Percentiles rank a stretch among this genome's conserved stretches.
phyloP scores from a whole-genome alignment of 2,797 vertebrate genomes.

The Scolopax rusticola region DNA sequence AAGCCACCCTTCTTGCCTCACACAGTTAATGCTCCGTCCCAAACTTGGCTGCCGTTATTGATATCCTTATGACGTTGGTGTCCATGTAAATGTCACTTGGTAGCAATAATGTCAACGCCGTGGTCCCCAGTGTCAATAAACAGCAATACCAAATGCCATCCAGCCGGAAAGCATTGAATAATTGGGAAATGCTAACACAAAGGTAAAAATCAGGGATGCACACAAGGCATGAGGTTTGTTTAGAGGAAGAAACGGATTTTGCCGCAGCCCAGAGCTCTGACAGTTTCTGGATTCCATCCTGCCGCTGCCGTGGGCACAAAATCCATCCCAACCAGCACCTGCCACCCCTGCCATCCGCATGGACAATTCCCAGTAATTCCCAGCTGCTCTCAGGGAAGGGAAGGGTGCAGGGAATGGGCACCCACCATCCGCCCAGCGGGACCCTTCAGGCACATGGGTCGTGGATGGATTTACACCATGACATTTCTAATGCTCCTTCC shows the following conservation, averaged over 20 bases:
- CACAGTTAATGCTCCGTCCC: neutral
- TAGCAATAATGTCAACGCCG: neutral
- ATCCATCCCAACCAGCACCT: accelerated
- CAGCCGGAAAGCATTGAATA: neutral
- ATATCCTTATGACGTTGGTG: neutral
- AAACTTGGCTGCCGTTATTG: neutral
- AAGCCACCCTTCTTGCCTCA: neutral
- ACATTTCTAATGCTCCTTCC: neutral
- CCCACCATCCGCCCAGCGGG: accelerated
- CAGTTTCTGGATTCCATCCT: neutral
- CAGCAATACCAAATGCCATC: neutral
- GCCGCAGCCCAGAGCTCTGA: neutral
- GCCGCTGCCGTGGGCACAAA: neutral
- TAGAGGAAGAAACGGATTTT: neutral
- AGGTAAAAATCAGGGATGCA: neutral
- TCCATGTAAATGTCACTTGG: slow-evolving; percentile 2
- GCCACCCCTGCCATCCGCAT: accelerated
- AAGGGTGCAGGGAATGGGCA: neutral
- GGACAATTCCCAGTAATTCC: neutral
- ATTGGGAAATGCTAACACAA: neutral
- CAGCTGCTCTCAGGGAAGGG: neutral
- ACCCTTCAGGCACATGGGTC: accelerated
- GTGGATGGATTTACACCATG: neutral
- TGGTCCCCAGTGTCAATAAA: neutral
- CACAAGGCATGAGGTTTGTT: neutral